phyloP scores from a whole-genome alignment of 1,140 invertebrate genomes.

The Anthonomus grandis region DNA sequence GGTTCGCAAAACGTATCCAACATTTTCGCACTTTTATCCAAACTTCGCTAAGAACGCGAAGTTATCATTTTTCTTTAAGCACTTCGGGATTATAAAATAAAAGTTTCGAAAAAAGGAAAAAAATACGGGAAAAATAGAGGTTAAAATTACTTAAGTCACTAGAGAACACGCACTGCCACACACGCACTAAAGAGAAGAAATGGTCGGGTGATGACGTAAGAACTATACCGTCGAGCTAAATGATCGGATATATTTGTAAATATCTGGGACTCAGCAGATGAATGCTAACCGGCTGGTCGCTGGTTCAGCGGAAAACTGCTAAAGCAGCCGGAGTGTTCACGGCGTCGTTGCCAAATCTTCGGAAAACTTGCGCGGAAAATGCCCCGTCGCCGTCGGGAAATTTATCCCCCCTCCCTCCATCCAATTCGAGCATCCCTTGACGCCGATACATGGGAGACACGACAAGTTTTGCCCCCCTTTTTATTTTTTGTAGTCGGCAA shows the following conservation, averaged over 20 bases:
- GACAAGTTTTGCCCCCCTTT: too few species aligned
- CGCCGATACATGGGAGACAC: too few species aligned
- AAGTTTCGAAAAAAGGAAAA: constrained; percentile 1
- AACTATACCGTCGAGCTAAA: constrained; percentile 22
- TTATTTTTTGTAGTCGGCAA: too few species aligned
- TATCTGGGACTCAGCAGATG: constrained; percentile 29
- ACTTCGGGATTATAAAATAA: too few species aligned
- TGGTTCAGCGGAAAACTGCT: constrained; percentile 26
- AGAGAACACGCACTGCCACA: constrained; percentile 13
- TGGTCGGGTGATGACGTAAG: constrained; percentile 27
- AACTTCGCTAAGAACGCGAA: constrained; percentile 5
- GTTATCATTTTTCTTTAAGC: constrained; percentile 15
- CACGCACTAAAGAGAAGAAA: constrained; percentile 22
- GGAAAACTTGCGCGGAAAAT: constrained; percentile 28
- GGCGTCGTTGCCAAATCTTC: constrained; percentile 21
- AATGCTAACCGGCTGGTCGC: constrained; percentile 23
- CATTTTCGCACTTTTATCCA: constrained; percentile 7
- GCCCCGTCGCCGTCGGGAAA: constrained; percentile 9
- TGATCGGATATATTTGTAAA: constrained; percentile 32
- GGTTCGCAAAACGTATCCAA: constrained; percentile 14
- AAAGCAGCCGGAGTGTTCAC: constrained; percentile 15
- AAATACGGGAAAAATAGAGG: constrained; percentile 4
- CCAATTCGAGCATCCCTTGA: constrained; percentile 9
- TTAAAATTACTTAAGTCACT: constrained; percentile 13
- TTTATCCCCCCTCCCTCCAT: constrained; percentile 11